These are phyloP conservation scores for Tiaroga cobitis DNA, from an alignment of 2,797 vertebrate genomes.

Conservation along the genomic window DNA sequence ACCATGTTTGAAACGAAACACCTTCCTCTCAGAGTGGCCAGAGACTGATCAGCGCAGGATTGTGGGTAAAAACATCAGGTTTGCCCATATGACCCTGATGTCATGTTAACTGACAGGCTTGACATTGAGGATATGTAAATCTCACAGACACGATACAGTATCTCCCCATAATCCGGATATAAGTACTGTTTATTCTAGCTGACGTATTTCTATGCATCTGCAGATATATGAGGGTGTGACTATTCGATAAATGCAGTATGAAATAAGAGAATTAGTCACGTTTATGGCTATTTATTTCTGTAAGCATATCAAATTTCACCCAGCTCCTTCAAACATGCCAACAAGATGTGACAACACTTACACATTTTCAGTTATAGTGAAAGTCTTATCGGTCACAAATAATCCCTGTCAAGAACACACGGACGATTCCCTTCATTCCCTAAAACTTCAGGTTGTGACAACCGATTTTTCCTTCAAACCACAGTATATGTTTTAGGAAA, in stretches of 20 bases:
- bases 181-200: neutral
- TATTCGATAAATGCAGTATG: neutral
- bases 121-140: conserved; percentile 5
- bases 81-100: conserved; percentile 59
- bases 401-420: neutral
- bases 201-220: neutral
- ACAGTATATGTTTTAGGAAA: neutral
- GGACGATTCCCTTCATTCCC: neutral
- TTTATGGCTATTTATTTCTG: conserved; percentile 4
- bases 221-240: neutral
- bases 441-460: neutral
- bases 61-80: conserved; percentile 56
- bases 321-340: neutral
- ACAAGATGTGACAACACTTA: neutral
- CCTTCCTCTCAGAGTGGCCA: conserved; percentile 75
- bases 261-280: neutral
- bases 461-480: neutral
- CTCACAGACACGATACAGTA: neutral
- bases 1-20: conserved; percentile 80
- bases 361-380: neutral
- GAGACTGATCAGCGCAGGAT: conserved; percentile 78
- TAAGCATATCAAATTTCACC: neutral
- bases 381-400: neutral
- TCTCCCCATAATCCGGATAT: neutral
- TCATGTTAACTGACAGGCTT: conserved; percentile 42